A percentile compares a stretch with the other conserved stretches of the same genome.
phyloP scores from a whole-genome alignment of 2,888 invertebrate species.

The Atethmia centrago region DNA sequence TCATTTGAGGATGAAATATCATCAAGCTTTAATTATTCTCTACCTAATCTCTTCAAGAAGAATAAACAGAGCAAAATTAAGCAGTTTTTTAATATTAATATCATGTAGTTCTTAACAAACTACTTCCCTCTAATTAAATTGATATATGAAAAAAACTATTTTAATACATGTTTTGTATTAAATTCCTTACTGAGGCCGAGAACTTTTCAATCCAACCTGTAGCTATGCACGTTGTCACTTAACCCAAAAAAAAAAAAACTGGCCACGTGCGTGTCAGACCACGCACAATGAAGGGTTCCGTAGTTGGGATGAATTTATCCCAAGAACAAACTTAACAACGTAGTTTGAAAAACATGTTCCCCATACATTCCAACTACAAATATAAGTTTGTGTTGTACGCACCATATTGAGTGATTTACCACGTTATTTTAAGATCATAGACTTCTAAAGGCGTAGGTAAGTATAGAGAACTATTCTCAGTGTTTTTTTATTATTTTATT shows the following conservation, averaged over 20 bases:
- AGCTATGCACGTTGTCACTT: not conserved
- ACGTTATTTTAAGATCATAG: too few species aligned
- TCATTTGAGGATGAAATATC: slow-evolving; percentile 28
- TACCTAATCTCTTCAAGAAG: not conserved
- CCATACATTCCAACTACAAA: too few species aligned
- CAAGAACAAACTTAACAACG: too few species aligned
- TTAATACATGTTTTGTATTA: not conserved
- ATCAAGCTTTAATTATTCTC: not conserved
- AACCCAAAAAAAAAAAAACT: not conserved
- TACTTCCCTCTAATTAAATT: not conserved
- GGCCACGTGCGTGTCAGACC: too few species aligned
- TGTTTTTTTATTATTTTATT: too few species aligned
- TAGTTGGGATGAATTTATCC: too few species aligned
- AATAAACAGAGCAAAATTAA: not conserved
- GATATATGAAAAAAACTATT: not conserved
- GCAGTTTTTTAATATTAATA: not conserved
- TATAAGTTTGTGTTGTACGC: too few species aligned
- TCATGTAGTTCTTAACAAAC: not conserved
- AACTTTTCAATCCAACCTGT: slow-evolving; percentile 3
- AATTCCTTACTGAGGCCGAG: not conserved
- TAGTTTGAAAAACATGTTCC: too few species aligned
- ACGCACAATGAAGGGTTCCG: too few species aligned
- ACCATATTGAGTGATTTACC: too few species aligned
- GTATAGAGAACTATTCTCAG: too few species aligned
- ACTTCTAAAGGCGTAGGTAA: too few species aligned